These are phyloP conservation scores for Hylyphantes graminicola DNA, from an alignment of 1,140 invertebrate species.

Conservation along the genomic window DNA sequence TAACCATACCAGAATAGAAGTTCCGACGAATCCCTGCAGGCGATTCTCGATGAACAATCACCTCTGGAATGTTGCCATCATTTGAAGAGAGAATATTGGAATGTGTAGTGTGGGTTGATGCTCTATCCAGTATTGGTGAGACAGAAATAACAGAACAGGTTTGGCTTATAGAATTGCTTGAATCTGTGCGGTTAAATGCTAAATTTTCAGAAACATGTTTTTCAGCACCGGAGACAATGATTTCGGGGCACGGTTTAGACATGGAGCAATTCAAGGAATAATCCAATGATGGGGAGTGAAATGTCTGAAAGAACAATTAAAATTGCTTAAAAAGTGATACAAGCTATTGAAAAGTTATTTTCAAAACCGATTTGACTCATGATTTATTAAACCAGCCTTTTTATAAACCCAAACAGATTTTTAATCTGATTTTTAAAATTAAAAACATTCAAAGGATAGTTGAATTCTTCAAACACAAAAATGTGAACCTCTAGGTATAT, in stretches of 20 bases:
- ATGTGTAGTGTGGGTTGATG: conserved; percentile 1
- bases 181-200: conserved; percentile 18
- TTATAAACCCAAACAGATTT: no score
- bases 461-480: no score
- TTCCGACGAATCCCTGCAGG: conserved; percentile 39
- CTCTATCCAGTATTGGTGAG: conserved; percentile 12
- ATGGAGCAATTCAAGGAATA: conserved; percentile 23
- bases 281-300: conserved; percentile 13
- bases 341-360: no score
- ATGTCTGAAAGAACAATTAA: conserved; percentile 3
- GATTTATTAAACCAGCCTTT: no score
- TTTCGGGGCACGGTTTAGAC: conserved; percentile 36
- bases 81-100: conserved; percentile 20
- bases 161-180: conserved; percentile 22
- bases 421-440: no score
- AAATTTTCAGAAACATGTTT: conserved; percentile 3
- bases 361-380: no score
- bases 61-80: conserved; percentile 36
- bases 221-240: conserved; percentile 1
- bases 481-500: no score
- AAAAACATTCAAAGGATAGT: no score
- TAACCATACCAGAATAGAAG: conserved; percentile 47
- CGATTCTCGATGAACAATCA: conserved; percentile 45
- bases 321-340: background rate
- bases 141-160: conserved; percentile 47